These are phyloP conservation scores for Congeria kusceri DNA, from an alignment of 2,888 invertebrate genomes.

Conservation along the genomic window DNA sequence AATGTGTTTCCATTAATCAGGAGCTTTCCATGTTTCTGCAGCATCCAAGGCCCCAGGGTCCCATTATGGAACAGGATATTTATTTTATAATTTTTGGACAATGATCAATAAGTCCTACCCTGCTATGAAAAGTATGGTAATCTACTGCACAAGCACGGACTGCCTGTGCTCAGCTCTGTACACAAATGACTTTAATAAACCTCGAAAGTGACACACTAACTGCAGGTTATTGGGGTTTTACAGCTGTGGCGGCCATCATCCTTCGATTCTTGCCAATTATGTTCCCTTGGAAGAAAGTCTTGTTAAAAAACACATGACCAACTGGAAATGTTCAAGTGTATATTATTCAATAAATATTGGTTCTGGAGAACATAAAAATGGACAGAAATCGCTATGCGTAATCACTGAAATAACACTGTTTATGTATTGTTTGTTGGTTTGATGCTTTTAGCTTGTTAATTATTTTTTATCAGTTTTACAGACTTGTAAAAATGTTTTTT, in stretches of 20 bases:
- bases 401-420: too few species aligned
- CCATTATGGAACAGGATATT: conserved; percentile 1
- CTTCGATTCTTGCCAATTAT: conserved; percentile 60
- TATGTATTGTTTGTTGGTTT: too few species aligned
- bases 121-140: conserved; percentile 39
- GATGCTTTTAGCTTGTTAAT: too few species aligned
- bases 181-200: conserved; percentile 65
- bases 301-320: conserved; percentile 7
- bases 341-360: neutral
- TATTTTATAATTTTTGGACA: neutral
- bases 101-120: conserved; percentile 44
- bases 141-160: conserved; percentile 29
- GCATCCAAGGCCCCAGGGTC: neutral
- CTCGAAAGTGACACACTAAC: conserved; percentile 60
- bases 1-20: conserved; percentile 1
- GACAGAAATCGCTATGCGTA: neutral
- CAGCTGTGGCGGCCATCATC: conserved; percentile 44
- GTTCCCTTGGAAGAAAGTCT: conserved; percentile 18
- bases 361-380: neutral
- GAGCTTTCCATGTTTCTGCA: conserved; percentile 1
- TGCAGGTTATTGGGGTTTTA: conserved; percentile 63
- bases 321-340: neutral
- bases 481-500: too few species aligned
- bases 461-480: too few species aligned
- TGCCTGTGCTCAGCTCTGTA: conserved; percentile 41